A percentile compares a stretch with the other conserved stretches of the same genome.
phyloP scores from a whole-genome alignment of 2,113 vertebrate species.

The Thoracochromis brauschi region DNA sequence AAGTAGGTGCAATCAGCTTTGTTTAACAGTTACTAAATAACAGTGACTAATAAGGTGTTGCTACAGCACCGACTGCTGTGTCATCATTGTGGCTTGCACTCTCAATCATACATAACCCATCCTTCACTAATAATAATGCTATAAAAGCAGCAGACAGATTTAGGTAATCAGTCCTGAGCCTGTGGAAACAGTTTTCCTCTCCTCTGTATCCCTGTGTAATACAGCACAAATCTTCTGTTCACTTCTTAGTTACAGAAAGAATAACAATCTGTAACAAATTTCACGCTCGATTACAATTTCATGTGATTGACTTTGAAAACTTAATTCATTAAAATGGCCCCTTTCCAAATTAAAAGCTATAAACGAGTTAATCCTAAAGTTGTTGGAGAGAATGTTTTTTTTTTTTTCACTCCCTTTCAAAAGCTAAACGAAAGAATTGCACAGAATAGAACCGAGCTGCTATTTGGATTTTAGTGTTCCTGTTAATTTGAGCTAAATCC shows the following conservation, averaged over 20 bases:
- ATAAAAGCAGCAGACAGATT: neutral
- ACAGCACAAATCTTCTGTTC: neutral
- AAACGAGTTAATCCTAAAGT: neutral
- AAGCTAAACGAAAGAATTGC: neutral
- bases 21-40: neutral
- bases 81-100: neutral
- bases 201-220: neutral
- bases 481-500: neutral
- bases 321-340: neutral
- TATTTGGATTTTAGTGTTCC: neutral
- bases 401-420: neutral
- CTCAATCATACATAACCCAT: neutral
- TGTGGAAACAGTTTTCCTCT: neutral
- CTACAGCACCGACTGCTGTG: neutral
- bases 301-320: neutral
- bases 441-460: neutral
- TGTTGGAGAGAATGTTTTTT: neutral
- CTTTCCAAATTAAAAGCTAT: neutral
- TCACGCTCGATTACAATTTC: slow-evolving; percentile 1
- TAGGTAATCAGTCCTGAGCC: neutral
- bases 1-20: neutral
- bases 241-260: neutral
- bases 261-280: neutral
- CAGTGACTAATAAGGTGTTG: neutral
- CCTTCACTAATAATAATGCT: neutral